Evolutionary conservation across 2,888 invertebrate species (phyloP).

Genomic region (Meteorus colon): DNA sequence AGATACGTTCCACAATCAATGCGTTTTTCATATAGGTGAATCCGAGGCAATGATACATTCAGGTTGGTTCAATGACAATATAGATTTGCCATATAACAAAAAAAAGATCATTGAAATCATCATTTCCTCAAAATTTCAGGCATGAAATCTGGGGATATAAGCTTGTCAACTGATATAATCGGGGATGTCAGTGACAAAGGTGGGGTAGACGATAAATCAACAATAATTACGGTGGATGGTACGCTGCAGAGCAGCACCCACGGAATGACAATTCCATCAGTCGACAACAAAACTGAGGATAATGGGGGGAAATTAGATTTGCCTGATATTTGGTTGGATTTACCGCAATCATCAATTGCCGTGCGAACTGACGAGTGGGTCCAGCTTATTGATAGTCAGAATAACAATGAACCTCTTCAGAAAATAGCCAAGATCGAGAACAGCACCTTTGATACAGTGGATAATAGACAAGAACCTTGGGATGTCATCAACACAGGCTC

Average conservation of each 20-base stretch:
- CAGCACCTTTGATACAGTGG: conserved; percentile 44
- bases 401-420: conserved; percentile 39
- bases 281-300: conserved; percentile 17
- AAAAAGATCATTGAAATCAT: not conserved
- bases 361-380: conserved; percentile 54
- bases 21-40: conserved; percentile 72
- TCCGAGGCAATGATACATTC: conserved; percentile 60
- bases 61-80: conserved; percentile 55
- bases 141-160: conserved; percentile 64
- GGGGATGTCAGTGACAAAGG: conserved; percentile 50
- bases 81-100: not conserved
- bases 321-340: conserved; percentile 47
- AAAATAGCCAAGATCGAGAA: conserved; percentile 35
- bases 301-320: conserved; percentile 49
- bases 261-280: not conserved
- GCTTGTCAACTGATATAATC: conserved; percentile 61
- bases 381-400: conserved; percentile 43
- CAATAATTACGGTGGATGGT: conserved; percentile 43
- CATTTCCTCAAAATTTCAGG: conserved; percentile 53
- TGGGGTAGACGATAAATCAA: conserved; percentile 49
- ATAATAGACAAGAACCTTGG: conserved; percentile 54
- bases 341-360: conserved; percentile 48
- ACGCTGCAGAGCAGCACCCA: conserved; percentile 25
- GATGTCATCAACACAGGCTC: conserved; percentile 60
- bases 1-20: conserved; percentile 64